These are phyloP conservation scores for Drosophila bunnanda DNA, from an alignment of 2,888 invertebrate species.

Conservation along the genomic window DNA sequence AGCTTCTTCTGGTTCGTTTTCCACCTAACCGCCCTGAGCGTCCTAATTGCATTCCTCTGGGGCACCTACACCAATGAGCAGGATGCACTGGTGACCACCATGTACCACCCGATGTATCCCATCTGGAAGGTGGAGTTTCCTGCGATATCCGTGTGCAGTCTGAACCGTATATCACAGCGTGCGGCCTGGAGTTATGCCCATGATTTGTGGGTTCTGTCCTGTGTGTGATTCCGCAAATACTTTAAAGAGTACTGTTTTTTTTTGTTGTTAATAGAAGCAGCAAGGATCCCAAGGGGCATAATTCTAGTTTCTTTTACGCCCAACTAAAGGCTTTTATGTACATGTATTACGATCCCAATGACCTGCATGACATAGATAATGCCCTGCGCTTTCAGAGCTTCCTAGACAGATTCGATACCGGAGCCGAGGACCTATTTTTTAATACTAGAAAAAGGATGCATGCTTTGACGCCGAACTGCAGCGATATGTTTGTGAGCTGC, in stretches of 20 bases:
- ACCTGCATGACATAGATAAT: slow-evolving; percentile 59
- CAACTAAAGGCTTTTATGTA: slow-evolving; percentile 68
- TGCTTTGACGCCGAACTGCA: slow-evolving; percentile 83
- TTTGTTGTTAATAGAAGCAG: slow-evolving; percentile 51
- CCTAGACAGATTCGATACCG: slow-evolving; percentile 74
- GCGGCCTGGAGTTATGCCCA: slow-evolving; percentile 81
- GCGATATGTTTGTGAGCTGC: slow-evolving; percentile 82
- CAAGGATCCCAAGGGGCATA: slow-evolving; percentile 59
- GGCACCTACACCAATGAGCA: slow-evolving; percentile 57
- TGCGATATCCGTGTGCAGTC: slow-evolving; percentile 86
- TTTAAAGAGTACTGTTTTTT: not conserved
- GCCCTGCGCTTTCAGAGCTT: slow-evolving; percentile 77
- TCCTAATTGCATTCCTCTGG: slow-evolving; percentile 77
- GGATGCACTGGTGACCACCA: slow-evolving; percentile 68
- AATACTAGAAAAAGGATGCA: slow-evolving; percentile 71
- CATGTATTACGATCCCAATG: slow-evolving; percentile 64
- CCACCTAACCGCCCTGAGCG: slow-evolving; percentile 73
- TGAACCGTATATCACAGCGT: slow-evolving; percentile 86
- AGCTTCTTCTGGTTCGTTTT: slow-evolving; percentile 82
- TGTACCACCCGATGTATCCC: slow-evolving; percentile 84
- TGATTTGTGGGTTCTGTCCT: slow-evolving; percentile 78
- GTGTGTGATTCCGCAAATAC: not conserved
- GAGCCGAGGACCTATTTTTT: slow-evolving; percentile 74
- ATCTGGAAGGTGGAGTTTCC: slow-evolving; percentile 87
- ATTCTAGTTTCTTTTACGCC: slow-evolving; percentile 59